phyloP scores from a whole-genome alignment of 2,113 vertebrate species.

The Eclectus roratus region DNA sequence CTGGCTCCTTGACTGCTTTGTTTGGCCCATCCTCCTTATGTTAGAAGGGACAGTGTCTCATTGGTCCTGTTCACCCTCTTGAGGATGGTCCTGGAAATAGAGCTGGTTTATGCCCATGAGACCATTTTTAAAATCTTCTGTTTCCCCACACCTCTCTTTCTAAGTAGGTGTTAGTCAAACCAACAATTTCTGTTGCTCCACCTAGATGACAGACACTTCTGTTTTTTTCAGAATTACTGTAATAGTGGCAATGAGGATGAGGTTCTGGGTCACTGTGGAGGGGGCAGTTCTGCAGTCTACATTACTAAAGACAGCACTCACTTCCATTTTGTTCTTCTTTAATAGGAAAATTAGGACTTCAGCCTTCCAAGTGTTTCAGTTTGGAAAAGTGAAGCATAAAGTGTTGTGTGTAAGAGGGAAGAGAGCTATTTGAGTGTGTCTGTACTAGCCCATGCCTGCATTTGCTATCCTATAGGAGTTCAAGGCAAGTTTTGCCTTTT shows the following conservation, averaged over 20 bases:
- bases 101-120: not conserved
- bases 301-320: not conserved
- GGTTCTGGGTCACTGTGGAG: not conserved
- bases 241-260: not conserved
- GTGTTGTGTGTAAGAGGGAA: not conserved
- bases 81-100: not conserved
- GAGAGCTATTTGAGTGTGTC: not conserved
- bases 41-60: not conserved
- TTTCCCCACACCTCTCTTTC: not conserved
- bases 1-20: not conserved
- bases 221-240: not conserved
- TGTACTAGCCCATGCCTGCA: not conserved
- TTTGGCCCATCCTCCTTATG: not conserved
- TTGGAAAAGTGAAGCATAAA: not conserved
- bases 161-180: not conserved
- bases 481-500: not conserved
- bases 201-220: not conserved
- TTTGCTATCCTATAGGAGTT: not conserved
- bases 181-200: not conserved
- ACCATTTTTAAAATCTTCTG: not conserved
- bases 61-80: not conserved
- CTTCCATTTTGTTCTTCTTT: not conserved
- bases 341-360: not conserved
- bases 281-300: not conserved
- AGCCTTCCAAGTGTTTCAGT: not conserved